Base-by-base conservation (phyloP, 2,888 invertebrate species). In the Horisme vitalbata region DNA sequence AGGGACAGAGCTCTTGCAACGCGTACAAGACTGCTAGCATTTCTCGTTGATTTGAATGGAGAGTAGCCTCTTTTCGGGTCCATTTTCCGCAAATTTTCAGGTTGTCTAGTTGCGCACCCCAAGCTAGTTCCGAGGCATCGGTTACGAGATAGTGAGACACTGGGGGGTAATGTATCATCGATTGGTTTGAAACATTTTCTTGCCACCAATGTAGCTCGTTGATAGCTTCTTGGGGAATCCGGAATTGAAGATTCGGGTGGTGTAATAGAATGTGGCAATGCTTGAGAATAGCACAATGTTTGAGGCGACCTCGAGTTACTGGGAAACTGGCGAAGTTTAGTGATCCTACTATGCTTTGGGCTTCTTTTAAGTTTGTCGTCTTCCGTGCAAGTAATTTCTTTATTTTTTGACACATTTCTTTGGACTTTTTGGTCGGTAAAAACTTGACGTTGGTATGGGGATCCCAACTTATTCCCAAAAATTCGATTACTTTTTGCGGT, bases 291-390 rank as follows among this genome's bases (percentile, higher is more conserved):
- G 18, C 18, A 4, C 18, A 5, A 18, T 18, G 18, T 3, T 18
- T 18, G 18, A 18, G 5, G 5, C 18, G 18, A 4, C 18, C 18
- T 5, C 18, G 18, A 18, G 12, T 44, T 38, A 46, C 52, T 45
- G 53, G 35, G 50, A 56, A 57, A 36, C 44, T 51, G 11, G 52
- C 52, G 45, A 52, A 53, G 35, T 54, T 54, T 41, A 59, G 52
- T 31, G 23, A 14, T 21, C 52, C 56, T 44, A n/a, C n/a, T n/a
- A n/a, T 54, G 48, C 26, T 52, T 44, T 31, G 41, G 23, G 46
- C 52, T 51, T 18, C 37, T 46, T 21, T 21, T 21, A 21, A 21
- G 8, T 2, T 21, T 21, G 21, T 8, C 2, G 21, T 21, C 7
- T 8, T 21, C 7, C 21, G 21, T 8, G 3, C 2, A 4, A 21